phyloP scores from a whole-genome alignment of 2,888 invertebrate genomes.

The Thereva nobilitata region DNA sequence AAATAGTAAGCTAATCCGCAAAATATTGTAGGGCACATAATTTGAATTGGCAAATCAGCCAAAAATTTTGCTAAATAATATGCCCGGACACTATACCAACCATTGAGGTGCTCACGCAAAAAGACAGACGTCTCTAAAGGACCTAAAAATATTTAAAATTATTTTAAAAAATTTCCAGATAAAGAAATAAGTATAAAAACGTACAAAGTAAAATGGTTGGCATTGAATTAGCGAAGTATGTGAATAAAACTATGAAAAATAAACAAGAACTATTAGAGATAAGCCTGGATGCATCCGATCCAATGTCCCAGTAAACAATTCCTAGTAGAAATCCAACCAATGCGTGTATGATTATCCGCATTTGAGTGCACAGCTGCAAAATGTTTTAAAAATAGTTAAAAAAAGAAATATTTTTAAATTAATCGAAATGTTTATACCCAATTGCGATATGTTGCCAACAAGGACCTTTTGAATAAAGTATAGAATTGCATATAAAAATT shows the following conservation, averaged over 20 bases:
- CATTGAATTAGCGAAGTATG: conserved; percentile 92
- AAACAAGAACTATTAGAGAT: conserved; percentile 85
- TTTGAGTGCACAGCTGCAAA: conserved; percentile 57
- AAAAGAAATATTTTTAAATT: neutral
- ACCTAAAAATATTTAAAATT: conserved; percentile 61
- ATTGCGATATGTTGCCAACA: conserved; percentile 56
- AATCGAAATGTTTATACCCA: conserved; percentile 40
- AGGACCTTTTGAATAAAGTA: conserved; percentile 60
- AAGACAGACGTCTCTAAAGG: conserved; percentile 79
- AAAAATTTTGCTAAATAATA: conserved; percentile 79
- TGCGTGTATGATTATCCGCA: conserved; percentile 76
- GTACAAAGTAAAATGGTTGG: conserved; percentile 86
- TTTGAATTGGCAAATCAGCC: conserved; percentile 78
- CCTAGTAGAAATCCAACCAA: conserved; percentile 81
- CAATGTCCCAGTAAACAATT: conserved; percentile 79
- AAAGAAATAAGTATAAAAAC: conserved; percentile 52
- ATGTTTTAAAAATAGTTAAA: conserved; percentile 2
- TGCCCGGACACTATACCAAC: conserved; percentile 81
- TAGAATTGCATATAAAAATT: conserved; percentile 56
- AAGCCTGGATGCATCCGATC: conserved; percentile 78
- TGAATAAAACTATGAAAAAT: conserved; percentile 87
- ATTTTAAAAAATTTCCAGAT: neutral
- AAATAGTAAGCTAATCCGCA: conserved; percentile 75
- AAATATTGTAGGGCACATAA: conserved; percentile 74
- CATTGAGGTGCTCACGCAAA: conserved; percentile 80